These are phyloP conservation scores for Drosophila picticornis DNA, from an alignment of 2,888 invertebrate genomes.

Conservation along the genomic window DNA sequence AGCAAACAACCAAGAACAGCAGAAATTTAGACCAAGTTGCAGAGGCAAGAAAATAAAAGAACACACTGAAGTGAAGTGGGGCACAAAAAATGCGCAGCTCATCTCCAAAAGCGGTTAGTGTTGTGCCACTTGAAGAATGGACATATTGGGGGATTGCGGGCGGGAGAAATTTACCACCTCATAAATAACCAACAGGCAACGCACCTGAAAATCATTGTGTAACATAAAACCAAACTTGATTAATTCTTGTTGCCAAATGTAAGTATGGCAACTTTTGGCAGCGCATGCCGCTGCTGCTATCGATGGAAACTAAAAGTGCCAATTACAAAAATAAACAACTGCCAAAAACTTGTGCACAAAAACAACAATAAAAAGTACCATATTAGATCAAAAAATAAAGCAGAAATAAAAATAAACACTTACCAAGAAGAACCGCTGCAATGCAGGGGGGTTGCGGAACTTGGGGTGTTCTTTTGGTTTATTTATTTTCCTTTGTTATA, in stretches of 20 bases:
- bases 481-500: background rate
- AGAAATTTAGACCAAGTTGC: conserved; percentile 34
- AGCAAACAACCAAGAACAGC: conserved; percentile 16
- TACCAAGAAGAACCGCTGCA: conserved; percentile 32
- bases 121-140: conserved; percentile 46
- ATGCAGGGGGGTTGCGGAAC: background rate
- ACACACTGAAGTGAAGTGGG: conserved; percentile 1
- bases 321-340: conserved; percentile 71
- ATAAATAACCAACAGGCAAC: conserved; percentile 43
- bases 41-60: conserved; percentile 1
- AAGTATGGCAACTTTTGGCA: conserved; percentile 12
- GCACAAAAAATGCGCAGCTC: conserved; percentile 61
- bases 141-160: background rate
- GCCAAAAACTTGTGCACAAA: conserved; percentile 21
- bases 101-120: conserved; percentile 66
- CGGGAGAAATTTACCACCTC: conserved; percentile 17
- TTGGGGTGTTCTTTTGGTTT: background rate
- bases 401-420: conserved; percentile 10
- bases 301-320: conserved; percentile 62
- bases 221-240: conserved; percentile 18
- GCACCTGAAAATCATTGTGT: conserved; percentile 33
- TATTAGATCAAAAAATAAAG: conserved; percentile 16
- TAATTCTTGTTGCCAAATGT: conserved; percentile 12
- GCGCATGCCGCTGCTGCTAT: conserved; percentile 3
- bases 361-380: conserved; percentile 11